phyloP scores from a whole-genome alignment of 1,140 invertebrate species.

The Drosophila watanabei region DNA sequence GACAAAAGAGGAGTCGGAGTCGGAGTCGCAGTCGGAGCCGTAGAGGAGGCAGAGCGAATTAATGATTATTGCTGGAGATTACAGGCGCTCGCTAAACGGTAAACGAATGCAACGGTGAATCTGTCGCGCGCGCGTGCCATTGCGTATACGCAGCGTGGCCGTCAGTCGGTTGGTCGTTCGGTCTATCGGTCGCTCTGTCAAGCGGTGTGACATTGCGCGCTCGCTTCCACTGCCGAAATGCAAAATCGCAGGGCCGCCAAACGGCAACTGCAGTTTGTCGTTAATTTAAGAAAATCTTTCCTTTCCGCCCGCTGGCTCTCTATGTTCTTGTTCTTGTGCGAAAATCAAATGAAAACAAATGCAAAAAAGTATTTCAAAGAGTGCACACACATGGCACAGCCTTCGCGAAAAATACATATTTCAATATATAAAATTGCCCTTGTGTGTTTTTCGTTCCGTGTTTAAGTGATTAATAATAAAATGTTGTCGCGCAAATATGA shows the following conservation, averaged over 20 bases:
- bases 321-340: conserved; percentile 21
- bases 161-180: conserved; percentile 8
- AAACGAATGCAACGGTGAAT: conserved; percentile 54
- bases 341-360: conserved; percentile 34
- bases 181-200: not conserved
- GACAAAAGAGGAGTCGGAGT: not conserved
- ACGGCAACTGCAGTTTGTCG: conserved; percentile 33
- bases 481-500: conserved; percentile 68
- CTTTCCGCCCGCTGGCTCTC: conserved; percentile 4
- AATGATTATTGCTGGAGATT: conserved; percentile 68
- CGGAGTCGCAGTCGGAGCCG: conserved; percentile 5
- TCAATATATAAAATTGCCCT: conserved; percentile 51
- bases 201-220: conserved; percentile 33
- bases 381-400: conserved; percentile 31
- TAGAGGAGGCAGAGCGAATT: conserved; percentile 28
- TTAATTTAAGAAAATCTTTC: conserved; percentile 40
- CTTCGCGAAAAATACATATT: conserved; percentile 47
- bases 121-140: conserved; percentile 63
- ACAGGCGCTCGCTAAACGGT: conserved; percentile 54
- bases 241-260: conserved; percentile 35
- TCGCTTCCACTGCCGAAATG: conserved; percentile 47
- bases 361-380: conserved; percentile 15
- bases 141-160: conserved; percentile 77
- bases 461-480: conserved; percentile 59
- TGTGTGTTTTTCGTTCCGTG: conserved; percentile 46